These are phyloP conservation scores for Sebastolobus alascanus DNA, from an alignment of 2,797 vertebrate species.

Conservation along the genomic window DNA sequence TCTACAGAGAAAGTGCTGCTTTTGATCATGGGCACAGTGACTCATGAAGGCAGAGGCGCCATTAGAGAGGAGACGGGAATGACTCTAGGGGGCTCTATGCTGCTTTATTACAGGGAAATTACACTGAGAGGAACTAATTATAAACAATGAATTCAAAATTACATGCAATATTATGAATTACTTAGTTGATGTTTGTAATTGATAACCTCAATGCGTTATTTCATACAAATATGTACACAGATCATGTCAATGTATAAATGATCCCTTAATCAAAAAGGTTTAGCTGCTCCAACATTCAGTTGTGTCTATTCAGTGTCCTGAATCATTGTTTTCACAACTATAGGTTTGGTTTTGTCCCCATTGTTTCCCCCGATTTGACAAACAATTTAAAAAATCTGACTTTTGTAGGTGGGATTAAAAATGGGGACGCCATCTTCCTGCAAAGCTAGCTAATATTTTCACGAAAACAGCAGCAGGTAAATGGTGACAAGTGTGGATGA, in stretches of 20 bases:
- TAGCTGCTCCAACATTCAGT: not conserved
- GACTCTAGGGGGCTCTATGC: constrained; percentile 23
- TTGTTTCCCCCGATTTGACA: not conserved
- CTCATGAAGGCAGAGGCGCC: constrained; percentile 39
- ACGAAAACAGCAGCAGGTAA: not conserved
- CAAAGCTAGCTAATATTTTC: not conserved
- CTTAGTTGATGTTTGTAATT: constrained; percentile 18
- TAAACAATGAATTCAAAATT: constrained; percentile 23
- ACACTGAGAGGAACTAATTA: constrained; percentile 35
- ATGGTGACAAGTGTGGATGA: not conserved
- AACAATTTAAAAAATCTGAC: not conserved
- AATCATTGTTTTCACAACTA: not conserved
- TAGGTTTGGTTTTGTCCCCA: not conserved
- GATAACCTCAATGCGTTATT: not conserved
- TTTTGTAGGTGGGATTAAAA: not conserved
- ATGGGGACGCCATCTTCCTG: not conserved
- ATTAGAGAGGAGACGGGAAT: constrained; percentile 51
- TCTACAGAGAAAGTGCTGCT: constrained; percentile 39
- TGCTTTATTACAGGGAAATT: constrained; percentile 46
- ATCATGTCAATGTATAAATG: not conserved
- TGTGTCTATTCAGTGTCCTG: not conserved
- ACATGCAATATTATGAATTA: constrained; percentile 7
- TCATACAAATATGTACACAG: not conserved
- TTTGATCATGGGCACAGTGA: constrained; percentile 59
- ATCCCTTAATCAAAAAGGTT: not conserved